phyloP scores from a whole-genome alignment of 2,888 invertebrate genomes.

The Acleris laterana region DNA sequence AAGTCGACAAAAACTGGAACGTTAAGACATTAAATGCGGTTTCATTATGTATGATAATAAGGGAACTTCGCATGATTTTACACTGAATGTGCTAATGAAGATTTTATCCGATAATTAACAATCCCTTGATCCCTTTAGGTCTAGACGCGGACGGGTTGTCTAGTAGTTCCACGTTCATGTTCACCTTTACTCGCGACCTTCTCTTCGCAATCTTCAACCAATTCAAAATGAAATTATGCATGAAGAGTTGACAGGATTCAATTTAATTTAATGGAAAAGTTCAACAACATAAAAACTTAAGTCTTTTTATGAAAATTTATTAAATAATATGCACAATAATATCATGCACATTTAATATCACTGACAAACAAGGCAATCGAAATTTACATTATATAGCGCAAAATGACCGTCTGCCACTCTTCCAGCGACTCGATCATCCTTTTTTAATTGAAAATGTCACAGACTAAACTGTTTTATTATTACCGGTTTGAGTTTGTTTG shows the following conservation, averaged over 20 bases:
- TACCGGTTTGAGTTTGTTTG: conserved; percentile 68
- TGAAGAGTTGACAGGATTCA: conserved; percentile 32
- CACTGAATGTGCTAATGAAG: not conserved
- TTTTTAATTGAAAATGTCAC: conserved; percentile 78
- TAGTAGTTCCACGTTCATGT: not conserved
- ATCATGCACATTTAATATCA: conserved; percentile 30
- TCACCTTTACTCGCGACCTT: conserved; percentile 17
- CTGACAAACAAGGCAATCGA: conserved; percentile 46
- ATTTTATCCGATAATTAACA: not conserved
- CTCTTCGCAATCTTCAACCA: conserved; percentile 18
- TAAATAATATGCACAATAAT: conserved; percentile 28
- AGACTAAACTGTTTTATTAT: conserved; percentile 63
- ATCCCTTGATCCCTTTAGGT: not conserved
- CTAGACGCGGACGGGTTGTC: not conserved
- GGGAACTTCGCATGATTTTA: too few relatives aligned
- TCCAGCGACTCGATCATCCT: conserved; percentile 53
- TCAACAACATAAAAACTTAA: conserved; percentile 16
- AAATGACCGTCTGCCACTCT: conserved; percentile 50
- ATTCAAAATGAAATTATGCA: conserved; percentile 25
- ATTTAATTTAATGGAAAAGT: conserved; percentile 36
- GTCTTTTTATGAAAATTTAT: conserved; percentile 30
- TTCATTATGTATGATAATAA: too few relatives aligned
- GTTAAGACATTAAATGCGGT: too few relatives aligned
- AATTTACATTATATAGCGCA: conserved; percentile 51
- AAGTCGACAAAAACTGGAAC: too few relatives aligned